Conservation (phyloP, 2,888 invertebrate species). For the Scaptomyza caliginosa region DNA sequence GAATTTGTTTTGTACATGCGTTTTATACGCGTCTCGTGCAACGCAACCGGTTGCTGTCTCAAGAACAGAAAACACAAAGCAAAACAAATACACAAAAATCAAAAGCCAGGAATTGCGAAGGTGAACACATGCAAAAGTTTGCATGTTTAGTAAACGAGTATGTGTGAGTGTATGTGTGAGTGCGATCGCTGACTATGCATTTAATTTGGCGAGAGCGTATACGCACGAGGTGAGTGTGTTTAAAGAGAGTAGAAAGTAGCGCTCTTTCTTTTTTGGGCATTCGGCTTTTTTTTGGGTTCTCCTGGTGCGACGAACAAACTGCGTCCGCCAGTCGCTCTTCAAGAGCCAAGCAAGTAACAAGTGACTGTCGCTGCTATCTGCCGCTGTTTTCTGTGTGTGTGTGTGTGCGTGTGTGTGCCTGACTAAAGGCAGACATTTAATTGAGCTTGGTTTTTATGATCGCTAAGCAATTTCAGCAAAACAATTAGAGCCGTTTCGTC, state of each 20-base stretch:
- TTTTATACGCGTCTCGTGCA: not conserved
- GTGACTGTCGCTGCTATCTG: not conserved
- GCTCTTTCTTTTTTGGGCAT: constrained; percentile 3
- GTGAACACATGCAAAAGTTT: not conserved
- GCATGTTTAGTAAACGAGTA: not conserved
- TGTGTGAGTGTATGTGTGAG: not conserved
- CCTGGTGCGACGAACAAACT: not conserved
- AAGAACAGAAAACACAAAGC: not conserved
- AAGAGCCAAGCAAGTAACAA: constrained; percentile 41
- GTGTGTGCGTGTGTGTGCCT: not conserved
- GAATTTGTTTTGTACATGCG: not conserved
- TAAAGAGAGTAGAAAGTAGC: constrained; percentile 2
- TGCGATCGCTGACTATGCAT: constrained; percentile 8
- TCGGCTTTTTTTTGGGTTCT: constrained; percentile 6
- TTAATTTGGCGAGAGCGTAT: constrained; percentile 3
- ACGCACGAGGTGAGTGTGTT: not conserved
- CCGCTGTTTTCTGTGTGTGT: not conserved
- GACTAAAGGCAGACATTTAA: constrained; percentile 17
- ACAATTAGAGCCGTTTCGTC: constrained; percentile 14
- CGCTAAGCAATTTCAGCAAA: not conserved
- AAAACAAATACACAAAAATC: not conserved
- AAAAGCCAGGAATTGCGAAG: not conserved
- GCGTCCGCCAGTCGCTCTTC: constrained; percentile 56
- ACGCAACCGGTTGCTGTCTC: constrained; percentile 10
- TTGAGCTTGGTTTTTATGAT: constrained; percentile 17